phyloP scores from a whole-genome alignment of 2,797 vertebrate species.

The Hybognathus amarus region DNA sequence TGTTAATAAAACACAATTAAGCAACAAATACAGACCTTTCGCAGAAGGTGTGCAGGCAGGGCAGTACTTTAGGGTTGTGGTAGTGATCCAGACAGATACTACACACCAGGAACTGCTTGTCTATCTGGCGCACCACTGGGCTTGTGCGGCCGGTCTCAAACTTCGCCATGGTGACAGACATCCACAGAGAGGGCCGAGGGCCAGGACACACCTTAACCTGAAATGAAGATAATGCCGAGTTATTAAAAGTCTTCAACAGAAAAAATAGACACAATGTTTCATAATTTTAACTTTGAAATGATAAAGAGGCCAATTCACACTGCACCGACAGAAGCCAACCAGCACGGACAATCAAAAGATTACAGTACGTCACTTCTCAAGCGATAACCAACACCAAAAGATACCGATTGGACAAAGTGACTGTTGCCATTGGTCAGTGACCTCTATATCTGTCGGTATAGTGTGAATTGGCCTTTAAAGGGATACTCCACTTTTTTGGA shows the following conservation, averaged over 20 bases:
- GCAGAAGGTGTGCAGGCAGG: constrained; percentile 95
- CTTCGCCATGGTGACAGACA: constrained; percentile 84
- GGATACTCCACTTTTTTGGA: too few species aligned
- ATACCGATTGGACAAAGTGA: background rate
- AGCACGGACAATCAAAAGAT: background rate
- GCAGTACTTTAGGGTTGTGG: constrained; percentile 91
- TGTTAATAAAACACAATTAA: too few species aligned
- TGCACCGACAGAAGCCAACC: background rate
- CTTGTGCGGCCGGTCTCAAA: constrained; percentile 86
- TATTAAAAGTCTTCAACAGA: background rate
- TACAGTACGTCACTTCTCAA: background rate
- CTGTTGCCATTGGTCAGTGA: background rate
- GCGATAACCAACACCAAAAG: background rate
- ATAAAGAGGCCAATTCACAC: background rate
- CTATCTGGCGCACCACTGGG: constrained; percentile 93
- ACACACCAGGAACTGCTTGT: constrained; percentile 97
- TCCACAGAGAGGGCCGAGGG: constrained; percentile 64
- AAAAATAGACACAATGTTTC: background rate
- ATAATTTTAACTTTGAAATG: background rate
- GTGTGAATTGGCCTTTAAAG: background rate
- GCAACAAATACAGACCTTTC: constrained; percentile 80
- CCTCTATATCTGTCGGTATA: background rate
- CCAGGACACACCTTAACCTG: constrained; percentile 54
- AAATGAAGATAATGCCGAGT: background rate
- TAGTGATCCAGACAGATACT: constrained; percentile 96